Conservation (phyloP, 2,113 vertebrate species). For the Melanerpes aurifrons region DNA sequence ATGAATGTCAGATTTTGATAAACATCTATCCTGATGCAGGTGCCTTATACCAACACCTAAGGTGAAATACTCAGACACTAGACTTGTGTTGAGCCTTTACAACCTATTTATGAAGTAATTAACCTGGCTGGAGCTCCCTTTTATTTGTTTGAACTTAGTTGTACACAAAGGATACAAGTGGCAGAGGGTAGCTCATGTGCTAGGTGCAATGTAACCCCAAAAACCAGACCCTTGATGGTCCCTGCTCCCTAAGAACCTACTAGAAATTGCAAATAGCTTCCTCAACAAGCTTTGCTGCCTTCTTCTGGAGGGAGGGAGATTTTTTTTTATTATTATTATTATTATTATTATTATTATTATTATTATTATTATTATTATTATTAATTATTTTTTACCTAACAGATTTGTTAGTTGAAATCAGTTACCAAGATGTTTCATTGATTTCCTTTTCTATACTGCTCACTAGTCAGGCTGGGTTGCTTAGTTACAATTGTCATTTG, state of each 20-base stretch:
- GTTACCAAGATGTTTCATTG: constrained; percentile 17
- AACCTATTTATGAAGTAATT: background rate
- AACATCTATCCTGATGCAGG: background rate
- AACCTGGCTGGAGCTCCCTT: background rate
- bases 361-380: too few relatives aligned
- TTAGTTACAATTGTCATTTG: constrained; percentile 40
- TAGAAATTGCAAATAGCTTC: background rate
- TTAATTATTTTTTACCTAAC: background rate
- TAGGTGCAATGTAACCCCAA: background rate
- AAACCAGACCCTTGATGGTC: background rate
- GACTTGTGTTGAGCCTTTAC: background rate
- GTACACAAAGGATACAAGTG: background rate
- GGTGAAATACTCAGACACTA: background rate
- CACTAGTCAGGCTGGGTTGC: background rate
- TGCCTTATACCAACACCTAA: background rate
- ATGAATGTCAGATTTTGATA: background rate
- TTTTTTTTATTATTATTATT: background rate
- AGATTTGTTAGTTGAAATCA: background rate
- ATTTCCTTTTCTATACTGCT: background rate
- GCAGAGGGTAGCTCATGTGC: background rate
- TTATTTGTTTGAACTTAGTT: background rate
- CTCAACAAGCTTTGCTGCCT: background rate
- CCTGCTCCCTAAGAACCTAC: background rate
- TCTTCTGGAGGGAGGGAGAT: background rate
- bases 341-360: background rate